These are phyloP conservation scores for Eucidaris tribuloides DNA, from an alignment of 35 echinoderm and acorn worm genomes.

Conservation along the genomic window DNA sequence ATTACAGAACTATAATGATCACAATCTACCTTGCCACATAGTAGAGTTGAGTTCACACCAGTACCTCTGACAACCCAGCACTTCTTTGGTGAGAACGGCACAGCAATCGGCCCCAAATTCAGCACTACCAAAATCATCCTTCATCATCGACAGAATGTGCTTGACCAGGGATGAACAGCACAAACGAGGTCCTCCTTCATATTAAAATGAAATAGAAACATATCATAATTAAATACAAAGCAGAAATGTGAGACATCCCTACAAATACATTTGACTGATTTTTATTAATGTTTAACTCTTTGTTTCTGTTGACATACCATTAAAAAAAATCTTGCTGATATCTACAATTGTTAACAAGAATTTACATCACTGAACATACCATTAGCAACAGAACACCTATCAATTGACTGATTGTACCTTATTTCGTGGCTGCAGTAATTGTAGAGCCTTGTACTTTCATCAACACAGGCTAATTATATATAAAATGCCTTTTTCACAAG, in stretches of 20 bases:
- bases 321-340: not conserved
- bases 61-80: conserved; percentile 58
- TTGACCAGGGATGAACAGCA: conserved; percentile 19
- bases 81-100: conserved; percentile 45
- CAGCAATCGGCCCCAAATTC: conserved; percentile 76
- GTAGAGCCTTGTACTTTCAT: too few relatives aligned
- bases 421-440: too few relatives aligned
- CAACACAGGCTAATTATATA: too few relatives aligned
- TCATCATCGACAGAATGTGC: conserved; percentile 33
- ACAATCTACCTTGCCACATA: conserved; percentile 50
- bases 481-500: too few relatives aligned
- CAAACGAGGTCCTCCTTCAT: conserved; percentile 46
- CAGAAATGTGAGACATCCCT: not conserved
- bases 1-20: too few relatives aligned
- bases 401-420: too few relatives aligned
- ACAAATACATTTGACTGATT: too few relatives aligned
- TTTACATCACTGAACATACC: not conserved
- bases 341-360: not conserved
- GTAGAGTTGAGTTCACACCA: conserved; percentile 32
- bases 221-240: not conserved
- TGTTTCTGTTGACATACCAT: not conserved
- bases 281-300: not conserved
- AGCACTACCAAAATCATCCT: conserved; percentile 31
- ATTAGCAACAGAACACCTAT: not conserved
- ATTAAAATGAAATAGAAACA: not conserved